Base-by-base conservation (phyloP, 2,797 vertebrate genomes). In the Decapterus maruadsi region DNA sequence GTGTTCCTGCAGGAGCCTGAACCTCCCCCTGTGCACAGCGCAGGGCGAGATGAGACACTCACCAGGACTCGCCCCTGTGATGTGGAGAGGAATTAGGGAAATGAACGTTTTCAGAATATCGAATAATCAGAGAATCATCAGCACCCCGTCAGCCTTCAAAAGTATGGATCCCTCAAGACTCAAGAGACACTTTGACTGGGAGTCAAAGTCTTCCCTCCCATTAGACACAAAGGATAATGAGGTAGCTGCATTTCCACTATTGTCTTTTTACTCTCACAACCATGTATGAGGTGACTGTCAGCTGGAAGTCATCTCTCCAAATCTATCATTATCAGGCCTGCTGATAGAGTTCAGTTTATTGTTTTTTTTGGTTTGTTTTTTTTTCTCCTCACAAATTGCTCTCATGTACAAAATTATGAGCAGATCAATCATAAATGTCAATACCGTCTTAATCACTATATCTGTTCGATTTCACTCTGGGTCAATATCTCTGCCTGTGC, bases 91-190 rank as follows among this genome's bases (percentile, higher is more conserved):
- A 94, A 94, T 94, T 94, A 94, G 94, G 94, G 93, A 94, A 94
- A 94, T 94, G 93, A 94, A 94, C 92, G 92, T 94, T 94, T 94
- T 94, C 91, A 92, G 93, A 94, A 94, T 94, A 94, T 94, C 92
- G 93, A 94, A 94, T 94, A 94, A 94, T 94, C 94, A 94, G 90
- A 94, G 94, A 93, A 93, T 94, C 93, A 94, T 94, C 92, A 93
- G 92, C 94, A 91, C 91, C 92, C 92, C 91, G 92, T 93, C 94
- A 93, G 93, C 92, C 94, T 94, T 94, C 93, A 94, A 93, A 93
- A 93, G 92, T 93, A 92, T 89, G 88, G 93, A 93, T 94, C 94
- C 90, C 90, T 91, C 87, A 81, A 94, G 93, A 93, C 94, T 94
- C 92, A 64, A 91, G 94, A 94, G 93, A 94, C 93, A 93, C 93